Conservation (phyloP, 2,113 vertebrate species). For the Pogonocichla stellata region DNA sequence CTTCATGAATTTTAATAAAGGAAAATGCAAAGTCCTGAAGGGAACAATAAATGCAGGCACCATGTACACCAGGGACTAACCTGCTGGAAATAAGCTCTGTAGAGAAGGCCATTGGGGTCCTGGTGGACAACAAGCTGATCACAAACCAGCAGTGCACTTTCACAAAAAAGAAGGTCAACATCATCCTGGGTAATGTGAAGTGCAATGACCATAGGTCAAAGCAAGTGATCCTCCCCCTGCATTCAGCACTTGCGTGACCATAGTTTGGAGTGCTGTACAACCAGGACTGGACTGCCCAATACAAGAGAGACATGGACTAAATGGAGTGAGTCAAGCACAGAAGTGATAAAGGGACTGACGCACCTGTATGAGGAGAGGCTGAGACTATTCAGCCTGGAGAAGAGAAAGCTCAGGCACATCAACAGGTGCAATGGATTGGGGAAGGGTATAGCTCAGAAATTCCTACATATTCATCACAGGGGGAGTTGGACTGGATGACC, state of each 20-base stretch:
- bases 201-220: neutral
- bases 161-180: neutral
- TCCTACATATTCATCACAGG: neutral
- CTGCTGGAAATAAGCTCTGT: neutral
- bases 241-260: neutral
- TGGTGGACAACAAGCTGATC: neutral
- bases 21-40: neutral
- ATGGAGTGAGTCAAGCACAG: neutral
- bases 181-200: neutral
- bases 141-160: neutral
- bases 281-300: neutral
- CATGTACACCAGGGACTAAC: neutral
- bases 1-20: neutral
- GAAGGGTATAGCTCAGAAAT: neutral
- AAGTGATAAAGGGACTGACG: neutral
- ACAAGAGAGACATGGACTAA: neutral
- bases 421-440: neutral
- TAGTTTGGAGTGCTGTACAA: neutral
- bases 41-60: neutral
- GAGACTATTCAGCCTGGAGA: neutral
- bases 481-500: neutral
- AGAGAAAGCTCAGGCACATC: neutral
- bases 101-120: neutral
- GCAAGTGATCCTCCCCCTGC: neutral
- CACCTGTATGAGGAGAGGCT: neutral